Evolutionary conservation across 2,113 vertebrate genomes (phyloP), one percentile per base, ranked within the genome.

Genomic region (Haliaeetus leucogaster): DNA sequence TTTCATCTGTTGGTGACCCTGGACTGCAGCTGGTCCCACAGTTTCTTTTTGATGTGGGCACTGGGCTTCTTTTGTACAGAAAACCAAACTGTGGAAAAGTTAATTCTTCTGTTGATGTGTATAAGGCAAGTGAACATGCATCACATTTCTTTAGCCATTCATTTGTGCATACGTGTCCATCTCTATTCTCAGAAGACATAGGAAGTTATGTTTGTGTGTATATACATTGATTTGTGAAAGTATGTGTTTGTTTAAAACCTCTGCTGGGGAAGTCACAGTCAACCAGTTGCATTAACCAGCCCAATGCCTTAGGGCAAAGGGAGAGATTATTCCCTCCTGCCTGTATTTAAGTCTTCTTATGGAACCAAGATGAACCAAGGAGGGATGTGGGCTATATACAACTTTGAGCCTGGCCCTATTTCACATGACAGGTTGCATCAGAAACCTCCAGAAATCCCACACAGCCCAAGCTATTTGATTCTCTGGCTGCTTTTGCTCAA

Each of bases 21-120:
- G 20, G n/a, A 17, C 12, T 7, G 2, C 22, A 68, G 11, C 20
- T 0, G 0, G 22, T 59, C 23, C 22, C 20, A 16, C 38, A 59
- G 38, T 25, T 4, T 40, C 10, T 32, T 7, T 76, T 38, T 34
- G 16, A 22, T 40, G 21, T 25, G 40, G 18, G 26, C 15, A 34
- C 8, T 40, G 22, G 21, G 5, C 20, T 72, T 63, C 52, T 72
- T 77, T 48, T 16, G 5, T 43, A 65, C 11, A 80, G 29, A 76
- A 84, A 73, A 34, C 1, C 23, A 38, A 55, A 20, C 15, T 59
- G 19, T 74, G 34, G 29, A 12, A 84, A 93, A 30, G 5, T 6
- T 10, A 30, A 58, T 61, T 47, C 17, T 47, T 89, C 47, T 47
- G 19, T 14, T 66, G 38, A 29, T 71, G 29, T 65, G 45, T 45